phyloP scores from a whole-genome alignment of 2,797 vertebrate species.

The Manis crassicaudata region DNA sequence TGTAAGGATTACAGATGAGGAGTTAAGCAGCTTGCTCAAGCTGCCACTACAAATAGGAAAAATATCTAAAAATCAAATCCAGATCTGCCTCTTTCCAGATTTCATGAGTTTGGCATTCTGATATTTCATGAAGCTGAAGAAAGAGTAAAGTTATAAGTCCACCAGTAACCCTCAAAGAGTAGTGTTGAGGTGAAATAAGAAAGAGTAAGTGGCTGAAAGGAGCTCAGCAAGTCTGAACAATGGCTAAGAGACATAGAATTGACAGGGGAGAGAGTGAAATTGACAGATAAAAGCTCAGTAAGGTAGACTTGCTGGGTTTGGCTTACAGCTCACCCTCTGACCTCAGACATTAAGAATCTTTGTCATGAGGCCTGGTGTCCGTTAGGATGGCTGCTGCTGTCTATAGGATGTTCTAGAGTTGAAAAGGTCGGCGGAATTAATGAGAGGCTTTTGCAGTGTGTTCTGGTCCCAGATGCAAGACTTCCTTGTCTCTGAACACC shows the following conservation, averaged over 20 bases:
- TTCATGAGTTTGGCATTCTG: not conserved
- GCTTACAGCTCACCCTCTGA: not conserved
- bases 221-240: not conserved
- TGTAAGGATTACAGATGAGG: not conserved
- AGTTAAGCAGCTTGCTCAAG: not conserved
- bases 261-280: not conserved
- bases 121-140: not conserved
- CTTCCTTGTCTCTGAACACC: not conserved
- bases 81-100: not conserved
- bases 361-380: not conserved
- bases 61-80: constrained; percentile 8
- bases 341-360: not conserved
- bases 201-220: not conserved
- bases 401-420: not conserved
- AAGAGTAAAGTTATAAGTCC: not conserved
- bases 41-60: not conserved
- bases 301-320: not conserved
- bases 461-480: not conserved
- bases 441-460: not conserved
- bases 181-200: not conserved
- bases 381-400: not conserved
- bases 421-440: not conserved
- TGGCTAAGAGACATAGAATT: not conserved
- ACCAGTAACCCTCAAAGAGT: not conserved
- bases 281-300: not conserved